Base-by-base conservation (phyloP, 2,888 invertebrate genomes). In the Euplexia lucipara region DNA sequence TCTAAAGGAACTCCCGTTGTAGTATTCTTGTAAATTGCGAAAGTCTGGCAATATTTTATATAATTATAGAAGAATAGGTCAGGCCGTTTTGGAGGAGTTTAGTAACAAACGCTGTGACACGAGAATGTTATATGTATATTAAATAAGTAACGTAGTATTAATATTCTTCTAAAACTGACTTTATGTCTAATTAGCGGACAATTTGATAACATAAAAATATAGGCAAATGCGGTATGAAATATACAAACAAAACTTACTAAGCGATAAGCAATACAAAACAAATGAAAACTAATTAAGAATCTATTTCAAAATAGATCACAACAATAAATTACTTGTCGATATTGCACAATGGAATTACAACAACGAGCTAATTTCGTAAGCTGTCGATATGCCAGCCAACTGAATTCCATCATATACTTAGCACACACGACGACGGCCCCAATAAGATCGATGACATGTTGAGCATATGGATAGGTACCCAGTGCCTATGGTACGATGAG, bases 21-120 rank as follows among this genome's bases (percentile, higher is more conserved):
- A 53, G 70, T 64, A 53, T 61, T 34, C 44, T 65, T 59, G 5
- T 26, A 42, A 77, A 58, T 7, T 58, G 86, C 81, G 83, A 82
- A 67, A 72, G 77, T 78, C 73, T 68, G 63, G 61, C 74, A 32
- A 57, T 47, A 63, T 73, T 72, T 63, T n/a, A n/a, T n/a, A n/a
- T n/a, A n/a, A n/a, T n/a, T n/a, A n/a, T n/a, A n/a, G n/a, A n/a
- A n/a, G n/a, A n/a, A n/a, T n/a, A n/a, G n/a, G n/a, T n/a, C n/a
- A n/a, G n/a, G n/a, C n/a, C n/a, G n/a, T n/a, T n/a, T n/a, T n/a
- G n/a, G n/a, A n/a, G n/a, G n/a, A n/a, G n/a, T n/a, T n/a, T n/a
- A n/a, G n/a, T n/a, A n/a, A n/a, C n/a, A n/a, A n/a, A n/a, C n/a
- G n/a, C n/a, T n/a, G n/a, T n/a, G n/a, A n/a, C n/a, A n/a, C n/a